phyloP scores from a whole-genome alignment of 2,113 vertebrate species.

The Sciurus niger region DNA sequence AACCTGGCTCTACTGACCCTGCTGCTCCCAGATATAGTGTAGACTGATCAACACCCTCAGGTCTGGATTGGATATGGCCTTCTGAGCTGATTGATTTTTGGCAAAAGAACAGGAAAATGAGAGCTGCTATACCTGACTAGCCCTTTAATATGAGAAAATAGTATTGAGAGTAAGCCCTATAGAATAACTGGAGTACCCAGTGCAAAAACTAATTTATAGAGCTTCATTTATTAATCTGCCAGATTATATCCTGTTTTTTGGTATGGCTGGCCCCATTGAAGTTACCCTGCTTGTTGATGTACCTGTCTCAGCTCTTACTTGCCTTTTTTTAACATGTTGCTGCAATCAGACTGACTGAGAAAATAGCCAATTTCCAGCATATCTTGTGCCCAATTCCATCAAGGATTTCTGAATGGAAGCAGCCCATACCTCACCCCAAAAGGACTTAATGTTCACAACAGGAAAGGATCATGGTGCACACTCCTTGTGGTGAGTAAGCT shows the following conservation, averaged over 20 bases:
- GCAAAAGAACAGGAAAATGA: constrained; percentile 66
- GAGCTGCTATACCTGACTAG: constrained; percentile 47
- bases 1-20: constrained; percentile 61
- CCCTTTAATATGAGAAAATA: constrained; percentile 60
- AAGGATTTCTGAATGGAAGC: constrained; percentile 64
- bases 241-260: constrained; percentile 50
- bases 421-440: neutral
- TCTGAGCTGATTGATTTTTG: constrained; percentile 61
- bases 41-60: constrained; percentile 64
- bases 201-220: constrained; percentile 62
- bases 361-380: constrained; percentile 13
- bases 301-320: constrained; percentile 62
- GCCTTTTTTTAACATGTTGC: constrained; percentile 58
- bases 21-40: constrained; percentile 68
- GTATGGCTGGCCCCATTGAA: constrained; percentile 57
- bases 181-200: constrained; percentile 60
- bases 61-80: constrained; percentile 53
- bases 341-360: constrained; percentile 64
- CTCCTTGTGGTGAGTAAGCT: constrained; percentile 27
- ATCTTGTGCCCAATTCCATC: constrained; percentile 24
- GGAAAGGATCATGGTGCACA: constrained; percentile 2
- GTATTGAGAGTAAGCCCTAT: constrained; percentile 53
- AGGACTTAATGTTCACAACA: constrained; percentile 64
- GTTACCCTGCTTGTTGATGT: constrained; percentile 22
- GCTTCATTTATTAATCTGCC: constrained; percentile 40